Conservation (phyloP, 2,113 vertebrate species). For the Gila orcuttii region DNA sequence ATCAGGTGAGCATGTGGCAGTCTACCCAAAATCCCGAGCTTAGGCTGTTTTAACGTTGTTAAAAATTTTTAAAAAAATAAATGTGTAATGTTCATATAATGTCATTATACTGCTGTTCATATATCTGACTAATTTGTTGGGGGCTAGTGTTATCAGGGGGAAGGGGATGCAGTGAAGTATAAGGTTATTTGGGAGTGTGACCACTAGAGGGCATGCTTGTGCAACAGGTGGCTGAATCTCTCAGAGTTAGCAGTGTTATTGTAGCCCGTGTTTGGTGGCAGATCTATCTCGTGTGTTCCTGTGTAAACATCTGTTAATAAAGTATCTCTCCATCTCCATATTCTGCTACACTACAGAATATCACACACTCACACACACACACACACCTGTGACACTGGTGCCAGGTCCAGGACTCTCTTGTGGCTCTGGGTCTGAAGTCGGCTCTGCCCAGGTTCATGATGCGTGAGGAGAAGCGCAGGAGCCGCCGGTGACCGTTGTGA, state of each 20-base stretch:
- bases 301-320: too few species aligned
- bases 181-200: neutral
- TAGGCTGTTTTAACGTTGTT: too few species aligned
- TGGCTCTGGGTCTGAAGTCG: conserved; percentile 87
- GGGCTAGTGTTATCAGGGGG: too few species aligned
- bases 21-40: too few species aligned
- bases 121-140: too few species aligned
- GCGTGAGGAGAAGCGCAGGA: conserved; percentile 96
- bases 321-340: too few species aligned
- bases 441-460: conserved; percentile 93
- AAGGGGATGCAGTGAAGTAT: neutral
- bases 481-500: conserved; percentile 87
- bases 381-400: conserved; percentile 95
- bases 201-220: neutral
- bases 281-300: neutral
- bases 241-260: neutral
- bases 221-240: neutral
- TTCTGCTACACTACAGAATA: too few species aligned
- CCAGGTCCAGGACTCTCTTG: conserved; percentile 93
- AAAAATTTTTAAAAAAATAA: too few species aligned
- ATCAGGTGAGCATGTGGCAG: too few species aligned
- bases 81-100: too few species aligned
- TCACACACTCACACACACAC: neutral
- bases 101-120: too few species aligned
- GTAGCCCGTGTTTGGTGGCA: too few species aligned